Evolutionary conservation across 2,888 invertebrate genomes (phyloP).

Genomic region (Morpho deidamia): DNA sequence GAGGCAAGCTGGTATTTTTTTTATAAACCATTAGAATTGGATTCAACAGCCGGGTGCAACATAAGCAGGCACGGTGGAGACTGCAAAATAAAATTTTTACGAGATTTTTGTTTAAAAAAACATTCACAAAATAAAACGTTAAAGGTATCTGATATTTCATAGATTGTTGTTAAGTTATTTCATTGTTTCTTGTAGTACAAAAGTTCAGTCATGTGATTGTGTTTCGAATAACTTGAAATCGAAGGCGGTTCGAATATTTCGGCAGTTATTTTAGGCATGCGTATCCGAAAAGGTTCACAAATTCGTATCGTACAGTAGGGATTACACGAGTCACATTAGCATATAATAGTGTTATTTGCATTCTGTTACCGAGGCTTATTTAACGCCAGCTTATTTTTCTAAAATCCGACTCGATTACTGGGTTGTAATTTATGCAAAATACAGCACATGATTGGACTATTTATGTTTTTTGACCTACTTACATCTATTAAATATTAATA

Average conservation of each 20-base stretch:
- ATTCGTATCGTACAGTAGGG: slow-evolving; percentile 50
- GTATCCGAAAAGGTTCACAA: slow-evolving; percentile 49
- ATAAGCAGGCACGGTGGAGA: too few species aligned
- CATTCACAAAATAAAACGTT: too few species aligned
- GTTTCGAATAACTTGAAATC: slow-evolving; percentile 15
- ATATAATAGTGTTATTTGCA: slow-evolving; percentile 74
- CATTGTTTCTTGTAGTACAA: background rate
- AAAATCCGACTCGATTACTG: slow-evolving; percentile 57
- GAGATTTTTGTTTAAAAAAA: too few species aligned
- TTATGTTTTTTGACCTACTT: slow-evolving; percentile 25
- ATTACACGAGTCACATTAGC: slow-evolving; percentile 67
- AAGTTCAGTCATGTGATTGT: slow-evolving; percentile 1
- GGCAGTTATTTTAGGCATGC: slow-evolving; percentile 43
- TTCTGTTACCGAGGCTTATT: slow-evolving; percentile 58
- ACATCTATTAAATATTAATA: too few species aligned
- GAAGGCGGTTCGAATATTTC: slow-evolving; percentile 34
- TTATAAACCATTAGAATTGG: too few species aligned
- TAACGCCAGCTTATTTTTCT: slow-evolving; percentile 66
- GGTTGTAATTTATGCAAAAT: slow-evolving; percentile 69
- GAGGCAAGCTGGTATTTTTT: too few species aligned
- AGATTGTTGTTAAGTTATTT: too few species aligned
- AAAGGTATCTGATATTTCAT: too few species aligned
- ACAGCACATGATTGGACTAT: slow-evolving; percentile 56
- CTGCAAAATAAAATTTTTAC: too few species aligned
- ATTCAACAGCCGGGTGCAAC: too few species aligned